Evolutionary conservation across 1,140 invertebrate genomes (phyloP), one percentile per base, ranked within the genome.

Genomic region (Aphelenchoides avenae): DNA sequence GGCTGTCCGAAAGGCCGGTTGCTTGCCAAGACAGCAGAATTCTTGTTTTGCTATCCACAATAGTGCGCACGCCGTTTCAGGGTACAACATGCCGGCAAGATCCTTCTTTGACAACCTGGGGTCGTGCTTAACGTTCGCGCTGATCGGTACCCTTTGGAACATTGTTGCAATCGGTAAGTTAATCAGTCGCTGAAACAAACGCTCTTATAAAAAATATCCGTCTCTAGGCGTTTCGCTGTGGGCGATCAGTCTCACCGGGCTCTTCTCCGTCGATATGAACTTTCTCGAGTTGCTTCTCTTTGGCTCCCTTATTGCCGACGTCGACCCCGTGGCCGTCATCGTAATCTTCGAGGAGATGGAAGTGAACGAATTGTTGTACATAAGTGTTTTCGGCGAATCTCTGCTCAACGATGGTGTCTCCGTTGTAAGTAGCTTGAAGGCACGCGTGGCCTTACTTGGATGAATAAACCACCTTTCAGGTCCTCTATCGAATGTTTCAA

Each of bases 61-160:
- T 43, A n/a, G 22, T 49, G 51, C 9, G 7, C 27, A 7, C 51
- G 18, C 6, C 13, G 61, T 49, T 65, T 50, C 15, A 62, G 66
- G 69, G 31, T 97, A 95, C 79, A 96, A 94, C 78, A 93, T 97
- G 88, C 91, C 92, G 47, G 94, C 96, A 80, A 81, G 90, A 55
- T 78, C 81, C 57, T 97, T 97, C 80, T 94, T 94, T 78, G 92
- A 96, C 76, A 92, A 98, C 79, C 81, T 98, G 57, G 91, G 91
- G 53, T 93, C 90, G 22, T 94, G 96, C 73, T 79, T 97, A 26
- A 81, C 94, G 22, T 96, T 94, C 81, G 93, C 93, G 58, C 90
- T 96, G 44, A 81, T 94, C 61, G 84, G 84, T 72, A 83, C 81
- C 66, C 52, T 60, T 0, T 75, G 57, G 55, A 77, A 74, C 48